Evolutionary conservation across 2,888 invertebrate genomes (phyloP), one percentile per base, ranked within the genome.

Genomic region (Thyatira batis): DNA sequence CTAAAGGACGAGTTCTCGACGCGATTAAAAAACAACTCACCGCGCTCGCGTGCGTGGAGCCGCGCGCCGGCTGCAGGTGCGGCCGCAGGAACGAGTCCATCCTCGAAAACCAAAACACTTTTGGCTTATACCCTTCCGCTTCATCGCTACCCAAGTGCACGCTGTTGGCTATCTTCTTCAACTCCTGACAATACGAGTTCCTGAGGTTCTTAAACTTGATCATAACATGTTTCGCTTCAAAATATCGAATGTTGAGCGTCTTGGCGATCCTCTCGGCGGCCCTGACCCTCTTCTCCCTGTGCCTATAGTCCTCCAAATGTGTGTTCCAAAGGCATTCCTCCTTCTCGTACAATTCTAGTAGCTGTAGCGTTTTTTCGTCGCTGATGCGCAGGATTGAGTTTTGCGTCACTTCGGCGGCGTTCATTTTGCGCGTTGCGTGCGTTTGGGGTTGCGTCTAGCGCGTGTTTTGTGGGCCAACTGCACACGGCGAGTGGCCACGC

Each of bases 151-250:
- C 52, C 48, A 43, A 48, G 46, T 11, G 50, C 27, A 43, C 10
- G 10, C 71, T 75, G 3, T 65, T 52, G 8, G 67, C 65, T 0
- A 86, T 77, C 69, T 86, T 88, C 67, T 77, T 82, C 58, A 83
- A 30, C 64, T 86, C 85, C 63, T 86, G 87, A 28, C 77, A 77
- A 52, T 85, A 88, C 0, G 83, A 81, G 54, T 82, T 83, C 33
- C 87, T 62, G 2, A 87, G 45, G 46, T 85, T 89, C 63, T 82
- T 87, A 43, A 87, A 82, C 66, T 89, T 89, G 33, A 76, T 73
- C 20, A 76, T 55, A 0, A 85, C 85, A 52, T 85, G 82, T n/a
- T 63, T 60, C 0, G 69, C 59, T 8, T 69, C 73, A 54, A 89
- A 86, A 50, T 80, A 67, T 0, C 72, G 68, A 8, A 85, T 64